Percentiles rank a stretch among this genome's conserved stretches.
Evolutionary conservation across 2,797 vertebrate species (phyloP).

Genomic region (Onychomys leucogaster): DNA sequence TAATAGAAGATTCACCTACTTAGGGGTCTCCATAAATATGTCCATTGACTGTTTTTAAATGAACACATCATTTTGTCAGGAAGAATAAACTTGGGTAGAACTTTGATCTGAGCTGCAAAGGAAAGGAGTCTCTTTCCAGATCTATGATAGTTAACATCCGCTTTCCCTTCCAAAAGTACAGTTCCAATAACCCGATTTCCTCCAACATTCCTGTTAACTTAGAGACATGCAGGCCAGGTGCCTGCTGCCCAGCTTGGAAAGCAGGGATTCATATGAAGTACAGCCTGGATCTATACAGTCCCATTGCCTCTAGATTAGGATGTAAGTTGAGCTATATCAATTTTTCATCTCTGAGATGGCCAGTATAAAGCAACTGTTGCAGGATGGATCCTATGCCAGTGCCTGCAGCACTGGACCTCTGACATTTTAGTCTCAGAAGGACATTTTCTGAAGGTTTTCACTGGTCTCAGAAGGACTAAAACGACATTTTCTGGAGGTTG

Average conservation of each 20-base stretch:
- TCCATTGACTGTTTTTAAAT: not conserved
- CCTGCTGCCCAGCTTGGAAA: not conserved
- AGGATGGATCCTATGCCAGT: not conserved
- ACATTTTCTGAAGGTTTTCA: not conserved
- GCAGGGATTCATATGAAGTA: not conserved
- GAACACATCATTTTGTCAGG: not conserved
- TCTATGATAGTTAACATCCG: not conserved
- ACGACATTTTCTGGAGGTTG: not conserved
- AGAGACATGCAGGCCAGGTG: not conserved
- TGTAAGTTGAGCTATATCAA: not conserved
- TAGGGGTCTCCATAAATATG: not conserved
- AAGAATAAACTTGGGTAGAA: not conserved
- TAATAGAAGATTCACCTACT: not conserved
- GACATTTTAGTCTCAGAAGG: not conserved
- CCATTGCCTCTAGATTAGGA: fast-evolving
- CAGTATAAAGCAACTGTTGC: too few species aligned
- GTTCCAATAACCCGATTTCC: not conserved
- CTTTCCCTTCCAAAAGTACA: not conserved
- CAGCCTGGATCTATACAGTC: not conserved
- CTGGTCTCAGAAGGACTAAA: not conserved
- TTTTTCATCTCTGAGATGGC: not conserved
- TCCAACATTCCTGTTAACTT: not conserved
- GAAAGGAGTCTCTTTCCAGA: not conserved
- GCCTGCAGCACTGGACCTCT: not conserved
- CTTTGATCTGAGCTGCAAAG: not conserved